Base-by-base conservation (phyloP, 2,797 vertebrate genomes). In the Leptodactylus fallax region DNA sequence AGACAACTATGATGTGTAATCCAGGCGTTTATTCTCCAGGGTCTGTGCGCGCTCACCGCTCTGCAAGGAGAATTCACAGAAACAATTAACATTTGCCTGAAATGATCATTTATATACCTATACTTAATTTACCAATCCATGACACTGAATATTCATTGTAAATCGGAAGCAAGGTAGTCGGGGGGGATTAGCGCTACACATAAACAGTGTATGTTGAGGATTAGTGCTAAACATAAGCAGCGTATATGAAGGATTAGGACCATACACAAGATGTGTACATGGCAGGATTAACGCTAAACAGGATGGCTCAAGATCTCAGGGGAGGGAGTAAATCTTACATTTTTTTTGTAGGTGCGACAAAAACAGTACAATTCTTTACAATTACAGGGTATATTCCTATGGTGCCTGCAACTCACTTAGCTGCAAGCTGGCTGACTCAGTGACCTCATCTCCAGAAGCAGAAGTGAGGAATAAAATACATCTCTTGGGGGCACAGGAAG, bases 321-420 rank as follows among this genome's bases (percentile, higher is more conserved):
- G 74, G 87, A 85, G 58, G 55, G 36, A 51, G 67, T 63, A 60
- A 85, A 53, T 85, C 17, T 61, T 77, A 17, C 56, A 47, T 61
- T 76, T 67, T 61, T 16, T 76, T 85, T 65, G 78, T 72, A 76
- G 58, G 36, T 49, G 21, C 11, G 13, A 81, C 47, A 19, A 55
- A 63, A 88, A 85, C 79, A 55, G 60, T 77, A 77, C 67, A 72
- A 80, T 88, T 88, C 83, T 85, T 88, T 85, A 85, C 69, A 81
- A 81, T 88, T 88, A 85, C 87, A 76, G 60, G 71, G 69, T 85
- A 88, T 85, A 85, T 88, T 85, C 87, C 87, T 85, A 36, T 81
- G 87, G 87, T 81, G 47, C 56, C 55, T 61, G 55, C 78, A 36
- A 77, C 67, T 85, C 67, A 85, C 83, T 85, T 85, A 88, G 69